Percentiles rank a stretch among this genome's conserved stretches.
Conservation (phyloP, 2,797 vertebrate species). For the Antrozous pallidus region DNA sequence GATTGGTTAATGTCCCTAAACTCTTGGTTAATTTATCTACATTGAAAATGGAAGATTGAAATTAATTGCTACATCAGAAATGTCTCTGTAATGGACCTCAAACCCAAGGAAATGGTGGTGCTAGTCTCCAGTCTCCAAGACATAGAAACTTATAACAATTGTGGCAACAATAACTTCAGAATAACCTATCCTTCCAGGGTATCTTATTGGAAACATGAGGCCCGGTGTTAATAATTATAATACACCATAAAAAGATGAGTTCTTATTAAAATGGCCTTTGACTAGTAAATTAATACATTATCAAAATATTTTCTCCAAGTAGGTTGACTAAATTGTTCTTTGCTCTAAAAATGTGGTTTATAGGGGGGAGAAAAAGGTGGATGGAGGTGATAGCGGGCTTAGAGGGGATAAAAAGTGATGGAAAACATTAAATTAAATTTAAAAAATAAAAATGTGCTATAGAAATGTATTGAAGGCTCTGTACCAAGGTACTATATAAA, state of each 20-base stretch:
- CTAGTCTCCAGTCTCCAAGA: slow-evolving; percentile 17
- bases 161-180: neutral
- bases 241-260: neutral
- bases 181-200: neutral
- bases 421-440: neutral
- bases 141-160: neutral
- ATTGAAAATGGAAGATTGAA: slow-evolving; percentile 19
- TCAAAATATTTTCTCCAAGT: slow-evolving; percentile 17
- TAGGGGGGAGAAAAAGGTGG: neutral
- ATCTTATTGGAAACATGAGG: slow-evolving; percentile 31
- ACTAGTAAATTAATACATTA: neutral
- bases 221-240: slow-evolving; percentile 20
- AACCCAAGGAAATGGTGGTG: neutral
- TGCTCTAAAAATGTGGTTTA: slow-evolving; percentile 14
- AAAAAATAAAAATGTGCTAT: neutral
- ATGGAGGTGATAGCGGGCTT: too few species aligned
- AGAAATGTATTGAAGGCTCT: slow-evolving; percentile 13
- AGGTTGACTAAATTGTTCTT: slow-evolving; percentile 24
- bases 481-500: neutral
- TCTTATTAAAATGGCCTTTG: slow-evolving; percentile 28
- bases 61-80: slow-evolving; percentile 27
- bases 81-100: neutral
- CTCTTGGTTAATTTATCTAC: neutral
- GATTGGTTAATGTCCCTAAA: neutral
- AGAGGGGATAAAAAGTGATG: too few species aligned